Base-by-base conservation (phyloP, 1,140 invertebrate species). In the Holotrichia oblita region DNA sequence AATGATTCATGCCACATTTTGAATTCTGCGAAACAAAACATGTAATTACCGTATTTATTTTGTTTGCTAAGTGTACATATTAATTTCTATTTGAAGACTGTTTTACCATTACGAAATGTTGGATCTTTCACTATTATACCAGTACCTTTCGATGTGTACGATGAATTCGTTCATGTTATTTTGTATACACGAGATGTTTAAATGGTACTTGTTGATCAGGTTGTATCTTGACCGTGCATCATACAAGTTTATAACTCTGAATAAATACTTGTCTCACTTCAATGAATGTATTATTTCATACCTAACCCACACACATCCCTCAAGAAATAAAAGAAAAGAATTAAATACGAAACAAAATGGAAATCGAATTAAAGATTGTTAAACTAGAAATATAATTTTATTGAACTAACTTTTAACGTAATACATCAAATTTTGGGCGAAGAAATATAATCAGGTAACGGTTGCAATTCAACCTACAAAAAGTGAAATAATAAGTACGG, bases 381-480 rank as follows among this genome's bases (percentile, higher is more conserved):
- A n/a, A n/a, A n/a, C n/a, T n/a, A n/a, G n/a, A n/a, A n/a, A n/a
- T n/a, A n/a, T n/a, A n/a, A n/a, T n/a, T 34, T 34, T 34, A 34
- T 34, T 34, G 4, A 34, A 34, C 27, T 34, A 34, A 34, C 27
- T 34, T 34, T 34, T 34, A 34, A 34, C 4, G 27, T 4, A 34
- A 34, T 34, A n/a, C 27, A 4, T 34, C 27, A 34, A 34, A 14
- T n/a, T 42, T 74, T 42, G 78, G 27, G 73, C 24, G 73, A 3
- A 7, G 10, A 34, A 48, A 79, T 69, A 76, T 79, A 42, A 64
- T 79, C 74, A 22, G 91, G 90, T 22, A 91, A 61, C 81, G 85
- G 85, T 80, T 90, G 89, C 74, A 93, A 87, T 87, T 93, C 92
- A 72, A 91, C 79, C 88, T 88, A 87, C 48, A 44, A 81, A 64